phyloP scores from a whole-genome alignment of 2,888 invertebrate genomes.

The Sympetrum striolatum region DNA sequence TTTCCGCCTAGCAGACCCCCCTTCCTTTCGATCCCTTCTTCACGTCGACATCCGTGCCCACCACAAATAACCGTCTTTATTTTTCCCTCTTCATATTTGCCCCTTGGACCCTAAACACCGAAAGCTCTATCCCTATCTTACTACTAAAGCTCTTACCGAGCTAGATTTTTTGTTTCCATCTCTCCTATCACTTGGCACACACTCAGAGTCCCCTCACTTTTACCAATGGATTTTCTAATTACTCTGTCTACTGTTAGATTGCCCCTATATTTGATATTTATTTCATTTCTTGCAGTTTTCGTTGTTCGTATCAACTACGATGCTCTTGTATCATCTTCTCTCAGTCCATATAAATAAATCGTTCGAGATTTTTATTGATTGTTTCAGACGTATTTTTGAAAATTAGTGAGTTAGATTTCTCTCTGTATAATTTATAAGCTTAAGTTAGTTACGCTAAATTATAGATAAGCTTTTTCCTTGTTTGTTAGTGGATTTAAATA shows the following conservation, averaged over 20 bases:
- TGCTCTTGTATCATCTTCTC: neutral
- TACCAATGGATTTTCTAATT: neutral
- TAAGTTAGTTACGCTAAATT: no score
- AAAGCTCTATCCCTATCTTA: no score
- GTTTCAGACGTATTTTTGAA: no score
- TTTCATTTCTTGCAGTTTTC: neutral
- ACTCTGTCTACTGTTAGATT: neutral
- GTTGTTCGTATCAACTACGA: neutral
- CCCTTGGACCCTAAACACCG: neutral
- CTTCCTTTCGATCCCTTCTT: slow-evolving; percentile 4
- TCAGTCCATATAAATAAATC: neutral
- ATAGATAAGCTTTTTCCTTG: no score
- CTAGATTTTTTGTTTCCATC: neutral
- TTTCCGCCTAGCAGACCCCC: neutral
- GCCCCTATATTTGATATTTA: neutral
- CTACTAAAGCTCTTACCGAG: no score
- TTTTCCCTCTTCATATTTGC: neutral
- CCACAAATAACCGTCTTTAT: neutral
- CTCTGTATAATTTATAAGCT: no score
- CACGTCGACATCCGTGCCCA: neutral
- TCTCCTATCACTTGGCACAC: neutral
- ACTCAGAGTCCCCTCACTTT: neutral
- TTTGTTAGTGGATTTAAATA: no score
- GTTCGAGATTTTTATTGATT: neutral
- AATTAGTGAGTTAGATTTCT: no score